Conservation (phyloP, 2,797 vertebrate species). For the Sebastes vulpes region DNA sequence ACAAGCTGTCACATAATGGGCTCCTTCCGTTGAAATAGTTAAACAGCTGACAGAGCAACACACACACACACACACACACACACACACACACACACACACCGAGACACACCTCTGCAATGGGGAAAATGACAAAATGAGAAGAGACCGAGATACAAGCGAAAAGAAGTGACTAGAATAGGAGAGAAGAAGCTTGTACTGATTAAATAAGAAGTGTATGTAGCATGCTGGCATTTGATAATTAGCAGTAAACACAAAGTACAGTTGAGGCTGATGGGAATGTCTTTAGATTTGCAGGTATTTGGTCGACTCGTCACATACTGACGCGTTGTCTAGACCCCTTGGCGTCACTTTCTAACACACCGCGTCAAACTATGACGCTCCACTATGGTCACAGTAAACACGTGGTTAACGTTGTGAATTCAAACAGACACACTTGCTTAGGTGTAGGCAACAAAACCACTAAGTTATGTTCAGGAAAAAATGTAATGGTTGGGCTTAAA, state of each 20-base stretch:
- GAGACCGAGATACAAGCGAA: background rate
- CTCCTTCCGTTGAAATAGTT: conserved; percentile 72
- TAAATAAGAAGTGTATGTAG: background rate
- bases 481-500: fast-evolving
- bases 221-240: background rate
- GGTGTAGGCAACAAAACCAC: too few relatives aligned
- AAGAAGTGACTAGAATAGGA: background rate
- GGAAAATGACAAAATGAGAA: conserved; percentile 7
- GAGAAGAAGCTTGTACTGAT: background rate
- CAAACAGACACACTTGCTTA: too few relatives aligned
- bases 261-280: background rate
- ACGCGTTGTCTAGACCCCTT: too few relatives aligned
- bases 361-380: background rate
- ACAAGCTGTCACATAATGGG: conserved; percentile 82
- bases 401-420: too few relatives aligned
- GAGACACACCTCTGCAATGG: background rate
- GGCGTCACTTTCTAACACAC: too few relatives aligned
- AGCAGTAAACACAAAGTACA: background rate
- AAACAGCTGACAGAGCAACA: conserved; percentile 77
- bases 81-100: background rate
- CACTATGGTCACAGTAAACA: too few relatives aligned
- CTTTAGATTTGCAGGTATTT: background rate
- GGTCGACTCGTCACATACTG: background rate
- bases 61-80: background rate
- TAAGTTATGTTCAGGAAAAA: too few relatives aligned